A percentile compares a stretch with the other conserved stretches of the same genome.
These are phyloP conservation scores for Calephelis virginiensis DNA, from an alignment of 1,140 invertebrate genomes.

Conservation along the genomic window DNA sequence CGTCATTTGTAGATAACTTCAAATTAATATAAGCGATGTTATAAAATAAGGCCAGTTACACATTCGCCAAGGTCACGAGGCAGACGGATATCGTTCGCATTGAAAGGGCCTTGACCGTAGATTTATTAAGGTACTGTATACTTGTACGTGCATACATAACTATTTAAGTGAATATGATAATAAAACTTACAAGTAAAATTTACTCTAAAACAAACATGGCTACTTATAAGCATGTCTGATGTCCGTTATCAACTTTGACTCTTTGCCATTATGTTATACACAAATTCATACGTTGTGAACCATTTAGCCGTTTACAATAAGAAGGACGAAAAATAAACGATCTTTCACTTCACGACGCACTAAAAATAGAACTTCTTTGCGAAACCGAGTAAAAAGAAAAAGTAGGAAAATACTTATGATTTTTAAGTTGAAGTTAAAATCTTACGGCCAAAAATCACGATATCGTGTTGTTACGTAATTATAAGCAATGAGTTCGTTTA, in stretches of 20 bases:
- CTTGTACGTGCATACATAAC: background rate
- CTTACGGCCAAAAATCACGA: background rate
- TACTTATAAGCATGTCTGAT: too few species aligned
- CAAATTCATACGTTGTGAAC: too few species aligned
- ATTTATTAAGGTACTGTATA: background rate
- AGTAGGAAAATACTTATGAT: too few species aligned
- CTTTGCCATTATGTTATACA: too few species aligned
- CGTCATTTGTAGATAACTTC: too few species aligned
- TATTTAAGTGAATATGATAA: background rate
- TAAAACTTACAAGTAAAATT: background rate
- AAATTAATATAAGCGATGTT: background rate
- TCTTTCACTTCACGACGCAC: too few species aligned
- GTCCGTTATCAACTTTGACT: too few species aligned
- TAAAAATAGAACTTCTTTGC: too few species aligned
- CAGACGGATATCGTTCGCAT: constrained; percentile 9
- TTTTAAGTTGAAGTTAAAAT: background rate
- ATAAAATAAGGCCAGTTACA: constrained; percentile 7
- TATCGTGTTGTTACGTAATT: constrained; percentile 2
- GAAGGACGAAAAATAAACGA: too few species aligned
- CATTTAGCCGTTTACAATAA: too few species aligned
- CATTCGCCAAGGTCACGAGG: constrained; percentile 6
- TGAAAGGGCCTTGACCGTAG: constrained; percentile 3
- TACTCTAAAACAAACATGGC: too few species aligned
- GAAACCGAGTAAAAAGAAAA: too few species aligned
- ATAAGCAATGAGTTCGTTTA: constrained; percentile 13